Evolutionary conservation across 2,797 vertebrate species (phyloP).

Genomic region (Halcyon leucocephala): DNA sequence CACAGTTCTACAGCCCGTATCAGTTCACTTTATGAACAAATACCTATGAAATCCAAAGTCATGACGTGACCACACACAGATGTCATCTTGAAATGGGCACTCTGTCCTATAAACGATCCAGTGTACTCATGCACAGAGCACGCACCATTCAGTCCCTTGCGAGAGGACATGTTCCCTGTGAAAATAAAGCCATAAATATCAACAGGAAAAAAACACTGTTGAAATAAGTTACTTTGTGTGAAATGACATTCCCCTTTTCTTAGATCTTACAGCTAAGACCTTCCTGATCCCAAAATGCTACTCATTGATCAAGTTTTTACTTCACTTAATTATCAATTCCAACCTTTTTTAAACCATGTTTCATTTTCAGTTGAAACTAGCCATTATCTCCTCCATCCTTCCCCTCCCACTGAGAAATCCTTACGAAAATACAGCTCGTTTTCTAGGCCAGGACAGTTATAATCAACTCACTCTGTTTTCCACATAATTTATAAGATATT

Average conservation of each 20-base stretch:
- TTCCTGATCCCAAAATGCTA: not conserved
- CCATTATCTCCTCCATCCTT: not conserved
- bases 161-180: constrained; percentile 87
- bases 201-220: accelerated
- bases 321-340: not conserved
- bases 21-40: not conserved
- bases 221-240: not conserved
- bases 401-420: not conserved
- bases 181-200: not conserved
- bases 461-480: not conserved
- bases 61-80: constrained; percentile 97
- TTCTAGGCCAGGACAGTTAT: not conserved
- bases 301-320: not conserved
- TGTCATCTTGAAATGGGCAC: constrained; percentile 93
- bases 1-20: accelerated
- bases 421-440: not conserved
- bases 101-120: constrained; percentile 87
- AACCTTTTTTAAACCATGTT: not conserved
- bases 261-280: not conserved
- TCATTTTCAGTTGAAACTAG: not conserved
- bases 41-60: constrained; percentile 97
- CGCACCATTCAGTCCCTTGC: constrained; percentile 91
- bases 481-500: not conserved
- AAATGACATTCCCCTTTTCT: not conserved
- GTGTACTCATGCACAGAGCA: constrained; percentile 94